A percentile compares a stretch with the other conserved stretches of the same genome.
Evolutionary conservation across 2,797 vertebrate species (phyloP).

Genomic region (Toxotes lorentzi): DNA sequence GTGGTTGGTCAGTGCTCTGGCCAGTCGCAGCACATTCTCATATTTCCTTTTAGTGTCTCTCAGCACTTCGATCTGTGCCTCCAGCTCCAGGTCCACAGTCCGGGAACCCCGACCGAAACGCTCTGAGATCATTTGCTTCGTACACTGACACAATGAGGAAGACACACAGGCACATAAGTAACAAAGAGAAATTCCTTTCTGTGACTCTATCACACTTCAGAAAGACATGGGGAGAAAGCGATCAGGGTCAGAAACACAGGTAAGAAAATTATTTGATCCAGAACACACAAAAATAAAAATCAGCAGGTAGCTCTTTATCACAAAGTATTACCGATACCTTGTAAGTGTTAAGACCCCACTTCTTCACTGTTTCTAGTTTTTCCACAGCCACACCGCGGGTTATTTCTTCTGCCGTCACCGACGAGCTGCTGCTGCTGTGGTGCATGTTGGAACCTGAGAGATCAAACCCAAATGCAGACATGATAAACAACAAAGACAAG

Average conservation of each 20-base stretch:
- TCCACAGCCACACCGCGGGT: conserved; percentile 92
- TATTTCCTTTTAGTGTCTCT: conserved; percentile 97
- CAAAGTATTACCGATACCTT: conserved; percentile 85
- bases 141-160: conserved; percentile 84
- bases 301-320: neutral
- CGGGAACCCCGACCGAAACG: conserved; percentile 95
- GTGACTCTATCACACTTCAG: neutral
- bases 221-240: neutral
- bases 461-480: conserved; percentile 25
- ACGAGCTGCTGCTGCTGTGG: conserved; percentile 84
- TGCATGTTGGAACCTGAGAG: conserved; percentile 90
- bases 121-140: conserved; percentile 96
- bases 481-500: neutral
- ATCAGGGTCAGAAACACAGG: neutral
- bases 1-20: conserved; percentile 92
- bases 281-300: conserved; percentile 8
- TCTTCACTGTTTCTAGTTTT: conserved; percentile 94
- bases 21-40: conserved; percentile 91
- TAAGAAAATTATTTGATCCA: neutral
- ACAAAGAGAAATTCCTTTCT: neutral
- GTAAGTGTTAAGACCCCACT: conserved; percentile 97
- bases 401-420: conserved; percentile 85
- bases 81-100: conserved; percentile 96
- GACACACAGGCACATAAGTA: neutral
- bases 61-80: conserved; percentile 95